Evolutionary conservation across 2,888 invertebrate species (phyloP).

Genomic region (Tenthredo livida): DNA sequence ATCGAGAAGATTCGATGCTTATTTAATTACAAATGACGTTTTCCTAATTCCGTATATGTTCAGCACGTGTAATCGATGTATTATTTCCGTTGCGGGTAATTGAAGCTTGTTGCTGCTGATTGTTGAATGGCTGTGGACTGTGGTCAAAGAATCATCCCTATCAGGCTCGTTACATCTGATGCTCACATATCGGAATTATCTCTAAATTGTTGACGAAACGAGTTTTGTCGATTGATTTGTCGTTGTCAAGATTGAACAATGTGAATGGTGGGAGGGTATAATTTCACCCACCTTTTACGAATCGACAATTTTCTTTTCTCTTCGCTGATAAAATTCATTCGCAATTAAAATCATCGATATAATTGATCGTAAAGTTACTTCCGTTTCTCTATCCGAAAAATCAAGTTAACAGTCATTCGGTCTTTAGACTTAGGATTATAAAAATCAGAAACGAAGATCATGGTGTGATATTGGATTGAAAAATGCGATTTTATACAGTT

Average conservation of each 20-base stretch:
- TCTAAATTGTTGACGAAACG: conserved; percentile 5
- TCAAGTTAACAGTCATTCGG: too few species aligned
- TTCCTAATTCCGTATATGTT: background rate
- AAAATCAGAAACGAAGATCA: too few species aligned
- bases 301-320: background rate
- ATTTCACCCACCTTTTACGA: background rate
- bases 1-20: background rate
- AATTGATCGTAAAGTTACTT: background rate
- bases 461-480: too few species aligned
- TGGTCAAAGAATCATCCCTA: conserved; percentile 16
- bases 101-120: conserved; percentile 14
- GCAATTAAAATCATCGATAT: background rate
- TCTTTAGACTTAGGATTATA: too few species aligned
- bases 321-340: background rate
- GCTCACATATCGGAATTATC: background rate
- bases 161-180: background rate
- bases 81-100: conserved; percentile 29
- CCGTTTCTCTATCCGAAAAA: background rate
- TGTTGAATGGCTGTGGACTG: conserved; percentile 22
- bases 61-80: conserved; percentile 1
- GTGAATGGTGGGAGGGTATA: background rate
- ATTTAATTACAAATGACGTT: background rate
- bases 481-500: too few species aligned
- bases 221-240: background rate
- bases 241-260: conserved; percentile 3